Evolutionary conservation across 2,888 invertebrate genomes (phyloP).

Genomic region (Iphiclides podalirius): DNA sequence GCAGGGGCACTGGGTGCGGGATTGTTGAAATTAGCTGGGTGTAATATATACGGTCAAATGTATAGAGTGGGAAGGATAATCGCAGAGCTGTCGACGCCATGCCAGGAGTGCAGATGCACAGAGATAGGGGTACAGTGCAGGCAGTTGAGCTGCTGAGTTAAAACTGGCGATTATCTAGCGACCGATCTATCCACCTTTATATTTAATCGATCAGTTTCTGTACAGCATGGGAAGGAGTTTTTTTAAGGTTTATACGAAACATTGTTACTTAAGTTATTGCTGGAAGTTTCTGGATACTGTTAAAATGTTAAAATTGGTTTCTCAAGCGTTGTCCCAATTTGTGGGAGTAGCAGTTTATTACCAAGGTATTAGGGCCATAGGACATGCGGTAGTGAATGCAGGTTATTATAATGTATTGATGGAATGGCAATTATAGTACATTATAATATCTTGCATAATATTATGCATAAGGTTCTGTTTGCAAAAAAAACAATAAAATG

Average conservation of each 20-base stretch:
- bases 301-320: conserved; percentile 27
- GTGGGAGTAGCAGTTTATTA: conserved; percentile 25
- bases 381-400: too few species aligned
- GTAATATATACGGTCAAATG: conserved; percentile 94
- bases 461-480: too few species aligned
- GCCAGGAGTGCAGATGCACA: conserved; percentile 92
- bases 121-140: conserved; percentile 92
- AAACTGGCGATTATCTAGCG: not conserved
- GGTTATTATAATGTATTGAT: too few species aligned
- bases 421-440: too few species aligned
- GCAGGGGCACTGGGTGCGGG: conserved; percentile 63
- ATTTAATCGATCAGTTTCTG: conserved; percentile 32
- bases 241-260: conserved; percentile 6
- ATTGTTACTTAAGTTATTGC: not conserved
- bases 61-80: conserved; percentile 91
- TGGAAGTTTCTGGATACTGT: not conserved
- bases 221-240: conserved; percentile 36
- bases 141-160: conserved; percentile 77
- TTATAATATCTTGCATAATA: too few species aligned
- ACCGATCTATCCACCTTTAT: not conserved
- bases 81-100: conserved; percentile 89
- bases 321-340: too few species aligned
- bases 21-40: conserved; percentile 88
- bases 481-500: too few species aligned
- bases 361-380: too few species aligned